Evolutionary conservation across 2,888 invertebrate species (phyloP), one percentile per base, ranked within the genome.

Genomic region (Petrolisthes manimaculis): DNA sequence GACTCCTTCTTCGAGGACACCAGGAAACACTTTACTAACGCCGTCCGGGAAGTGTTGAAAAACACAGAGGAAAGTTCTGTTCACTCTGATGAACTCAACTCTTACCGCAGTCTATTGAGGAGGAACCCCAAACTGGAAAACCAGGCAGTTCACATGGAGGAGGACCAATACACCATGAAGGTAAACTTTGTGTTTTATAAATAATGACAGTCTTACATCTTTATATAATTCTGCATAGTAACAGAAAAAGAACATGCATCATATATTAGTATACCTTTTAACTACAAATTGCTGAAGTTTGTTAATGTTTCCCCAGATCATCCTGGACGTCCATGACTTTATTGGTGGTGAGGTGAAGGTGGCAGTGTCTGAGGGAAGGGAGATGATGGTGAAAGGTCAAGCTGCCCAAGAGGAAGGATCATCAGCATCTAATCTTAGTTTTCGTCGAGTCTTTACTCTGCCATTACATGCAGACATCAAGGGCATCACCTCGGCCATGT

Each of bases 271-370:
- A 37, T 55, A 0, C 4, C 55, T 81, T 55, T 21, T 18, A 2
- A 6, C 14, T 4, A n/a, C 6, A 4, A 81, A 81, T 56, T 55
- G n/a, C 53, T 81, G 53, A 0, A 77, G 18, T 61, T 51, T 84
- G 0, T 67, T 21, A 80, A 24, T 80, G 56, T 9, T 18, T 84
- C 56, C 0, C 24, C 69, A 88, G 88, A 86, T 90, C 78, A 86
- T 88, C 5, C 24, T 90, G 37, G 90, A 90, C 71, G 90, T 88
- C 18, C 75, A 83, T 14, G 90, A 89, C 81, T 90, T 90, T 79
- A 82, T 86, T 5, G 84, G 80, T 21, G 87, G 86, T 14, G 90
- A 89, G 3, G 74, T 90, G 51, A 89, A 81, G 37, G 87, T 90
- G 37, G 54, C 56, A 61, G 90, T 89, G 55, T 83, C 84, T 6